Evolutionary conservation across 2,113 vertebrate genomes (phyloP).

Genomic region (Oncorhynchus clarkii): DNA sequence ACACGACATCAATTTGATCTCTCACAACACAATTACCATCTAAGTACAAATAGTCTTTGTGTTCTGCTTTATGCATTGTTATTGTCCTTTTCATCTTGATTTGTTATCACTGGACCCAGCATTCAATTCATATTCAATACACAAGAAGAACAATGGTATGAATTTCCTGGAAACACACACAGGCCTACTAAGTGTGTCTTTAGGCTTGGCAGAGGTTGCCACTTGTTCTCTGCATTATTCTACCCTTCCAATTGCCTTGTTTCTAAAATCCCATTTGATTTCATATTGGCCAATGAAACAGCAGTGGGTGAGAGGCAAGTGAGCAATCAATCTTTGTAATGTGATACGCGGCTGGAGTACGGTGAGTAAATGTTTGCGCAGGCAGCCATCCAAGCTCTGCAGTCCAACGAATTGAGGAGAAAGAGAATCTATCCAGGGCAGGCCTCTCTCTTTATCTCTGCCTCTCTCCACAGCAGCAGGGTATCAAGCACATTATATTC

Average conservation of each 20-base stretch:
- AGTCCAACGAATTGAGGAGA: constrained; percentile 71
- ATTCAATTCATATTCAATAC: constrained; percentile 48
- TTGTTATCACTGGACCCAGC: constrained; percentile 28
- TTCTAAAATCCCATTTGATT: constrained; percentile 73
- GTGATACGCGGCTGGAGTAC: constrained; percentile 70
- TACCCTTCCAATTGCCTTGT: constrained; percentile 48
- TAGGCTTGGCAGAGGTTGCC: constrained; percentile 40
- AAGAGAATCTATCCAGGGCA: constrained; percentile 70
- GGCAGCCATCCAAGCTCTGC: constrained; percentile 69
- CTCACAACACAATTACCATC: too few relatives aligned
- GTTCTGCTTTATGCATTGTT: too few relatives aligned
- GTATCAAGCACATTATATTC: constrained; percentile 76
- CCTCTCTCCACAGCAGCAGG: constrained; percentile 67
- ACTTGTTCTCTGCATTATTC: constrained; percentile 59
- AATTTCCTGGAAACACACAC: constrained; percentile 46
- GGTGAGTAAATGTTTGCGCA: constrained; percentile 77
- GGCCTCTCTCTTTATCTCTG: constrained; percentile 65
- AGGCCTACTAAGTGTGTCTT: constrained; percentile 7
- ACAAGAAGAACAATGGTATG: constrained; percentile 47
- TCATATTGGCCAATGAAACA: constrained; percentile 70
- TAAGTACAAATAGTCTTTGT: too few relatives aligned
- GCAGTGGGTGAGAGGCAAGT: constrained; percentile 71
- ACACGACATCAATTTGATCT: too few relatives aligned
- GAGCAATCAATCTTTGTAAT: constrained; percentile 79
- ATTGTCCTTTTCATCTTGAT: constrained; percentile 22